Evolutionary conservation across 2,888 invertebrate species (phyloP).

Genomic region (Podotricha telesiphe): DNA sequence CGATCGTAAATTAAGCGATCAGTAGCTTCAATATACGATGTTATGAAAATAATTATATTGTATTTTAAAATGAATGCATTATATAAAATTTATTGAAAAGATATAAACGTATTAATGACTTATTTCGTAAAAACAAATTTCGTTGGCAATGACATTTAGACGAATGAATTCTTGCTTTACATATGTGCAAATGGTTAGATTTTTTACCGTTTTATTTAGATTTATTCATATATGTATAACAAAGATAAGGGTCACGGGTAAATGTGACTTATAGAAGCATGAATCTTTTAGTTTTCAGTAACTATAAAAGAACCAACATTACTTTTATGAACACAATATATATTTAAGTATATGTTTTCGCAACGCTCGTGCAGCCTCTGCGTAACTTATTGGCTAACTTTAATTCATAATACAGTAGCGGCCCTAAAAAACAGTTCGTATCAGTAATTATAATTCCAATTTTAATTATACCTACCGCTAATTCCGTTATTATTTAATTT

Average conservation of each 20-base stretch:
- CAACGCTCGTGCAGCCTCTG: constrained; percentile 15
- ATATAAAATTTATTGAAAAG: constrained; percentile 5
- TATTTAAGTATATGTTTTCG: constrained; percentile 4
- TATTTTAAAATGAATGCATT: constrained; percentile 2
- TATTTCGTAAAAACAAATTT: constrained; percentile 26
- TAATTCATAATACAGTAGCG: constrained; percentile 8
- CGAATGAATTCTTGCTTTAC: not conserved
- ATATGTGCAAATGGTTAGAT: constrained; percentile 7
- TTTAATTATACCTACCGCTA: constrained; percentile 5
- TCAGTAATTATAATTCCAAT: constrained; percentile 7
- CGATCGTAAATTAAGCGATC: no score
- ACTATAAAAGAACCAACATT: not conserved
- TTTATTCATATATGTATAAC: constrained; percentile 49
- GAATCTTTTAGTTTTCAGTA: not conserved
- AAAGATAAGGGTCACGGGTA: constrained; percentile 55
- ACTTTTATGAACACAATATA: constrained; percentile 17
- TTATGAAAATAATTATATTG: no score
- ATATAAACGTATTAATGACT: not conserved
- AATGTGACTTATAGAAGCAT: constrained; percentile 12
- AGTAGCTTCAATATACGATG: no score
- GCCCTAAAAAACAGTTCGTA: constrained; percentile 5
- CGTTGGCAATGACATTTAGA: constrained; percentile 48
- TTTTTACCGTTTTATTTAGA: constrained; percentile 29
- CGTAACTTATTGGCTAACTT: constrained; percentile 29
- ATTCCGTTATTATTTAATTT: constrained; percentile 21